Conservation (phyloP, 2,888 invertebrate genomes). For the Scaptomyza caliginosa region DNA sequence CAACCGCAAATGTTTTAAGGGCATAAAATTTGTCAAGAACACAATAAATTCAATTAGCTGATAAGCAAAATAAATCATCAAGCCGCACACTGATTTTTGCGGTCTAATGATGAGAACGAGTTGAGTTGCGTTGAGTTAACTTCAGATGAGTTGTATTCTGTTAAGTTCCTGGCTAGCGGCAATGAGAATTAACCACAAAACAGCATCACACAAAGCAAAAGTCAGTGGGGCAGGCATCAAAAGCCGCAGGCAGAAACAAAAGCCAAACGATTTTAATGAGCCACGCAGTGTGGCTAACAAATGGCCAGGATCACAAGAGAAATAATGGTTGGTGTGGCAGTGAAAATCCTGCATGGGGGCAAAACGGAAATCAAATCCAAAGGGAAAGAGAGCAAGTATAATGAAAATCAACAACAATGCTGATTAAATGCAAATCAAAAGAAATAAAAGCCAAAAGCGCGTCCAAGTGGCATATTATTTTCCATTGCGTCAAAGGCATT, state of each 20-base stretch:
- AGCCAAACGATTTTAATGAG: conserved; percentile 63
- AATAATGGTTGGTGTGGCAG: background rate
- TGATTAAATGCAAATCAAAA: conserved; percentile 78
- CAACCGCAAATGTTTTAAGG: conserved; percentile 6
- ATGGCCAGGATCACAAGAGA: conserved; percentile 13
- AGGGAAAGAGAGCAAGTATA: conserved; percentile 13
- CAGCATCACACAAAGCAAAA: conserved; percentile 41
- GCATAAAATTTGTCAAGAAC: conserved; percentile 17
- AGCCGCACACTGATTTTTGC: conserved; percentile 33
- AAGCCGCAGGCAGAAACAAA: conserved; percentile 50
- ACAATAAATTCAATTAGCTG: conserved; percentile 47
- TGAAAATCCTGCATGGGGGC: background rate
- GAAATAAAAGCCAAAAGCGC: conserved; percentile 53
- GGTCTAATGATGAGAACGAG: conserved; percentile 40
- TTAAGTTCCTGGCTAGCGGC: conserved; percentile 41
- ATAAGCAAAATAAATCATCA: conserved; percentile 49
- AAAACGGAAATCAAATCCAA: conserved; percentile 38
- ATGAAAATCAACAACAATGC: conserved; percentile 61
- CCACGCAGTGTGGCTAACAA: conserved; percentile 32
- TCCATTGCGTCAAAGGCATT: conserved; percentile 61
- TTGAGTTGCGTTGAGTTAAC: conserved; percentile 5
- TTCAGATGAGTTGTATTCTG: conserved; percentile 22
- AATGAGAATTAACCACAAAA: conserved; percentile 55
- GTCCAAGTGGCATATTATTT: conserved; percentile 58
- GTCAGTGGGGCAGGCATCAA: conserved; percentile 18